Conservation (phyloP, 2,888 invertebrate genomes). For the Ochropleura plecta region DNA sequence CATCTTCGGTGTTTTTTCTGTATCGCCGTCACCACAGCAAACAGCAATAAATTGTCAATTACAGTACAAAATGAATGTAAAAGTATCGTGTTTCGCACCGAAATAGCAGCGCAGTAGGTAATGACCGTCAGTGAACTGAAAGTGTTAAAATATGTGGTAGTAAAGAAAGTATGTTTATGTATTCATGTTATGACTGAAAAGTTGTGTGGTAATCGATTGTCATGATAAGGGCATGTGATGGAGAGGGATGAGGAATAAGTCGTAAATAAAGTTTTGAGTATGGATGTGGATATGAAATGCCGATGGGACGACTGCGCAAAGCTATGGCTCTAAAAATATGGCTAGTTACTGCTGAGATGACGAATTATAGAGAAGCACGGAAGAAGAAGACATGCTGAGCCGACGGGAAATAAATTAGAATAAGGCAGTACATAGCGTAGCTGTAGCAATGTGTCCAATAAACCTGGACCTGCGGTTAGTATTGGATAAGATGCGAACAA, state of each 20-base stretch:
- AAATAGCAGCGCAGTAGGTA: background rate
- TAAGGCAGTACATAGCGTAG: background rate
- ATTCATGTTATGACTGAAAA: background rate
- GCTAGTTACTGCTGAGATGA: background rate
- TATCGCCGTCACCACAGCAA: background rate
- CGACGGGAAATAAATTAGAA: background rate
- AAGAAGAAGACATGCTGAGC: background rate
- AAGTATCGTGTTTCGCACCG: constrained; percentile 16
- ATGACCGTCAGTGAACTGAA: constrained; percentile 2
- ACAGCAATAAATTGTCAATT: background rate
- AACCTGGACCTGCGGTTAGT: background rate
- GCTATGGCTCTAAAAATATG: too few relatives aligned
- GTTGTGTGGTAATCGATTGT: background rate
- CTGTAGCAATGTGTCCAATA: background rate
- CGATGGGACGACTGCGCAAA: background rate
- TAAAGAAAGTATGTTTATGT: background rate
- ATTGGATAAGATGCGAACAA: background rate
- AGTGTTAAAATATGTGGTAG: background rate
- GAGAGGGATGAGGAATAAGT: background rate
- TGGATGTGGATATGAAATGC: background rate
- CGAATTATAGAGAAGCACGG: background rate
- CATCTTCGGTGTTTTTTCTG: background rate
- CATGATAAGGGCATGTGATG: background rate
- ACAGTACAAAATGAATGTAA: background rate
- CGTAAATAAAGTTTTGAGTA: background rate